Base-by-base conservation (phyloP, 2,797 vertebrate species). In the Danio kyathit region DNA sequence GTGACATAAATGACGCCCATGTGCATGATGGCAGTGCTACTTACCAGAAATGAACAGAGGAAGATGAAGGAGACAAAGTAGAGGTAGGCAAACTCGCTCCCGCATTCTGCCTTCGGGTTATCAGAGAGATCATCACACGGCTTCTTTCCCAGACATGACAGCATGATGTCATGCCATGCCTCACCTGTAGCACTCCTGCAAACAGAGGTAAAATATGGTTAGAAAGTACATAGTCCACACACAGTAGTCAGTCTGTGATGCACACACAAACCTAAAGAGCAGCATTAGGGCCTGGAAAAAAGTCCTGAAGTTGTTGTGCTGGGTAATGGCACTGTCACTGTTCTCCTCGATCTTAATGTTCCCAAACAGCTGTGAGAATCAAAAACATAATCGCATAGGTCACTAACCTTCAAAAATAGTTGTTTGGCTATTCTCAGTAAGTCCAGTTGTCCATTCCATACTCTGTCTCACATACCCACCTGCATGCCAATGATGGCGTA, bases 61-160 rank as follows among this genome's bases (percentile, higher is more conserved):
- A 98, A 98, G 93, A 98, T 98, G 94, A 99, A 99, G 89, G 97
- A 99, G 76, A 99, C 97, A 67, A 99, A 99, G 93, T 99, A 99
- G 90, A 99, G 96, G 90, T 99, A 99, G 56, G 97, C 97, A 57
- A 99, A 94, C 83, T 97, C 96, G 81, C 97, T 99, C 89, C 97
- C 97, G 43, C 97, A 99, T 85, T 97, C 96, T 0, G 92, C 85
- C 19, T 94, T 94, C 16, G 51, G 21, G 85, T 96, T 96, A 70
- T 94, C 95, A 0, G 97, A 95, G 81, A 93, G 92, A 75, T 69
- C 71, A 83, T 98, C 97, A 5, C 97, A 98, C 0, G 84, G 87
- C 14, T 95, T 97, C 74, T 93, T 95, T 5, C 96, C 95, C 70
- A 98, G 93, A 90, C 97, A 98, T 0, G 97, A 90, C 43, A 99